Base-by-base conservation (phyloP, 2,113 vertebrate species). In the Pyrgilauda ruficollis region DNA sequence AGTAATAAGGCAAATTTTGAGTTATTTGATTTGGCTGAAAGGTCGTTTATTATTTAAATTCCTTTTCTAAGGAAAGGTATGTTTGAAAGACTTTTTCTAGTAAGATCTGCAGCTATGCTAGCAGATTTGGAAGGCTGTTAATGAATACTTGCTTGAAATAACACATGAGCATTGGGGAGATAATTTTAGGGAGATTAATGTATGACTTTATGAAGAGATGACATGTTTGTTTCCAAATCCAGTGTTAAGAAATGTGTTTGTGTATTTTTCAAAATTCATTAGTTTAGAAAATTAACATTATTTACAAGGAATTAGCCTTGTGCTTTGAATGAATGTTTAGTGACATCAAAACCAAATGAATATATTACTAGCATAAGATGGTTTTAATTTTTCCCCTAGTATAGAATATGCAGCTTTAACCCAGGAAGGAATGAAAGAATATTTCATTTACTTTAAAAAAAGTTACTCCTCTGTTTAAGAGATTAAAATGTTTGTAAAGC, bases 401-500 rank as follows among this genome's bases (percentile, higher is more conserved):
- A n/a, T 16, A 23, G 33, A 58, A 52, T 95, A 44, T 56, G 7
- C n/a, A 59, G 27, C 46, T 83, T 85, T 90, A 86, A 73, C 88
- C 56, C 8, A 73, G 76, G 47, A 83, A 96, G 23, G 7, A 89
- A 78, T 46, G 16, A 68, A 93, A 69, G 55, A 79, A 52, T 84
- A 80, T 90, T 87, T 90, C 17, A 66, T 87, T 87, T 93, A 47
- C n/a, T 82, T 50, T 46, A 55, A 81, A 82, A 52, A 89, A 78
- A 79, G 7, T 85, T 95, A 91, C 68, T 92, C 16, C 35, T 81
- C 63, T 95, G 35, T 93, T 68, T 90, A 94, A 73, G n/a, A 93
- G 79, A 93, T 90, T 56, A 31, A 87, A 90, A 95, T 94, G 23
- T 85, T 87, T 96, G 72, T 83, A 50, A 96, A 90, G 63, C 90